Base-by-base conservation (phyloP, 2,888 invertebrate species). In the Ctenicera cuprea region DNA sequence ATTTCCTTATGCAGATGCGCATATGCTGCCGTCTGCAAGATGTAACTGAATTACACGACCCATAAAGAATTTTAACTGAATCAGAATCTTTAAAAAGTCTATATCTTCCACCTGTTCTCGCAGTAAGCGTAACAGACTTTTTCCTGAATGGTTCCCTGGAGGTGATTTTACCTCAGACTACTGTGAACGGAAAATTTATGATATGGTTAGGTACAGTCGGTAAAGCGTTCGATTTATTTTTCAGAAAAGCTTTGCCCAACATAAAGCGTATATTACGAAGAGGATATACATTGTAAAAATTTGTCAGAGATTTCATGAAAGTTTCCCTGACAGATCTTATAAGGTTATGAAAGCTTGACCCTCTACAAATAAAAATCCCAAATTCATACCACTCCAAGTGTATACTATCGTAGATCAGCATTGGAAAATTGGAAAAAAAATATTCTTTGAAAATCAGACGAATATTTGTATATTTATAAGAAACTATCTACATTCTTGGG, bases 41-140 rank as follows among this genome's bases (percentile, higher is more conserved):
- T 52, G 69, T 78, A 79, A 77, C 74, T 72, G 76, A 78, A 79
- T 79, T 77, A 77, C 76, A 81, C 79, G 78, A 77, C 76, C 80
- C 78, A 81, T 84, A 84, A 85, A 84, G 82, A 82, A 82, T 82
- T 82, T 83, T 82, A 83, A 81, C 83, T 79, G 81, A 82, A 83
- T 82, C 81, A 81, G 80, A 83, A 82, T 82, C 84, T 82, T 82
- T 82, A 82, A 82, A 83, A 84, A 81, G 82, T 82, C 82, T 76
- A 80, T 81, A 80, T 81, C 80, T 83, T 83, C 83, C 85, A 85
- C 85, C 84, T 84, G 84, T 84, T 84, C 82, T 82, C 80, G 78
- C 77, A 75, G 69, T 74, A 74, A 70, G 70, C 70, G 74, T 76
- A 76, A 75, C 73, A 74, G 72, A 71, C 67, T 75, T 76, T 75